Evolutionary conservation across 2,797 vertebrate species (phyloP), one percentile per base, ranked within the genome.

Genomic region (Steatocranus sp.): DNA sequence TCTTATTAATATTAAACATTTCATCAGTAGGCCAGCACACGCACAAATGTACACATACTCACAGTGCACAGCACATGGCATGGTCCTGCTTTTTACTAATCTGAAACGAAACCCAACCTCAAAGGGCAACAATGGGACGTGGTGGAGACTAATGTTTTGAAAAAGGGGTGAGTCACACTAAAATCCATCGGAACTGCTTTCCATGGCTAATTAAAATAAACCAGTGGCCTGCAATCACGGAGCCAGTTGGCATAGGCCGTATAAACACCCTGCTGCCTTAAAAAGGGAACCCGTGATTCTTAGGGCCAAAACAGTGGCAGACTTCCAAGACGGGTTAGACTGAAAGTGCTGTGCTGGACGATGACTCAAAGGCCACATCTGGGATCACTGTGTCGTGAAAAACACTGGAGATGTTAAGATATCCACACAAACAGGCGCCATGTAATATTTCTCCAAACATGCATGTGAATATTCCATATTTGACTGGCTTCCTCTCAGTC

Each of bases 161-260:
- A 92, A 94, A 93, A 68, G 50, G 79, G 76, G 86, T 91, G 92
- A 93, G 92, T 93, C 92, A 94, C 88, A 86, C 86, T 88, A 73
- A 84, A 90, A 92, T 85, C 88, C 90, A 85, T 89, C 85, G 88
- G 93, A 93, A 93, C 92, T 90, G 83, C 85, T 92, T 92, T 94
- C 92, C 87, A 89, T 84, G 93, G 81, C 87, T 94, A 94, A 95
- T 95, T 94, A 91, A 95, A 89, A 90, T 87, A 92, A 94, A 93
- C 91, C 82, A 80, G 88, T 88, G 90, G 83, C 89, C 86, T 87
- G 80, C 87, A 87, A 92, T 94, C 91, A 93, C 7, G 68, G 86
- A 83, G 89, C 88, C 90, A 89, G 79, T 85, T 95, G 93, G 93
- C 90, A 85, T 11, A 2, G 43, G 12, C 73, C 81, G 6, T 89